Base-by-base conservation (phyloP, 2,113 vertebrate genomes). In the Alexandromys fortis region DNA sequence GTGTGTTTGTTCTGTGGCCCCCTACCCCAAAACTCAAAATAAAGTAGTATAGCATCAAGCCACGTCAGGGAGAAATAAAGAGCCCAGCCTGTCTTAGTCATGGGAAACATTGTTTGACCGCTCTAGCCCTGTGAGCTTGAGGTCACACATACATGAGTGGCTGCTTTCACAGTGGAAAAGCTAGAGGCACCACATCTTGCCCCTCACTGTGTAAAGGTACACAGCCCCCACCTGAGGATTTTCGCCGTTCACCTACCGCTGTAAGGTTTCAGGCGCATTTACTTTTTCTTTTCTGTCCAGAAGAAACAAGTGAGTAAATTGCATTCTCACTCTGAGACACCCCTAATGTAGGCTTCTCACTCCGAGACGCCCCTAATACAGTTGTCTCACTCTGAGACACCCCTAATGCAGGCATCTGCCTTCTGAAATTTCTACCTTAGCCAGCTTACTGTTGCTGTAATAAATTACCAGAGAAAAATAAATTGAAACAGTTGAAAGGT, bases 1-100 rank as follows among this genome's bases (percentile, higher is more conserved):
- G 19, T 82, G 52, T 61, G 5, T 38, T 58, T 35, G 1, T 61
- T 38, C 79, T 82, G 52, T 82, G 52, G 58, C 35, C 52, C 49
- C 3, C 35, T 61, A n/a, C 35, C 13, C 22, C 5, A 12, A 13
- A 61, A 61, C 35, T 38, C 52, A 58, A 38, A 81, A 58, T 81
- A 24, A 81, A 82, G 24, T 13, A 35, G n/a, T 24, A 12, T 38
- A 38, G 38, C 58, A 82, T 24, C 11, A 82, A 14, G 6, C 10
- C 9, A 7, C 89, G 78, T 42, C n/a, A 45, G 58, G 58, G 73
- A 30, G 81, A 77, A 24, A 91, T 58, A 70, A 91, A 96, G 79
- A 88, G 52, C 49, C 77, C 91, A 61, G 95, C 93, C 86, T 88
- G 81, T 97, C 93, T 12, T 81, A 63, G 95, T 96, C 78, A 91